A percentile compares a stretch with the other conserved stretches of the same genome.
Conservation (phyloP, 2,888 invertebrate genomes). For the Conus canariensis region DNA sequence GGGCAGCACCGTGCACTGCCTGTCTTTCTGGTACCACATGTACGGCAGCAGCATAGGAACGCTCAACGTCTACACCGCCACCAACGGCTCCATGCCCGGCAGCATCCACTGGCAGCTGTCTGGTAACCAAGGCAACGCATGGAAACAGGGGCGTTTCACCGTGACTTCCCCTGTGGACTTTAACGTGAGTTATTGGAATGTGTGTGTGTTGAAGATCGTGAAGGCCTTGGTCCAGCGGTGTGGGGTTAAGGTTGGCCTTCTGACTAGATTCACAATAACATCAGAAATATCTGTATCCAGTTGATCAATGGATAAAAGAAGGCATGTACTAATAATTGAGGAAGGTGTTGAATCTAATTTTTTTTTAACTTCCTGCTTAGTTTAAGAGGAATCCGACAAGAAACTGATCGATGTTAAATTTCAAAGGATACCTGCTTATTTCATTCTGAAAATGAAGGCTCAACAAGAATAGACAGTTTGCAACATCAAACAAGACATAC, state of each 20-base stretch:
- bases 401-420: too few species aligned
- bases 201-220: not conserved
- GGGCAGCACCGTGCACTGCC: conserved; percentile 60
- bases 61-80: conserved; percentile 65
- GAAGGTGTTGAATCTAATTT: too few species aligned
- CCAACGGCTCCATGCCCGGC: conserved; percentile 60
- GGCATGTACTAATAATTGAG: too few species aligned
- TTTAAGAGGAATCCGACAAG: too few species aligned
- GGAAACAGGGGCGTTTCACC: conserved; percentile 65
- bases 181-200: conserved; percentile 52
- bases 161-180: conserved; percentile 59
- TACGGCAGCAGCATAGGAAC: conserved; percentile 69
- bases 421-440: too few species aligned
- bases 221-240: not conserved
- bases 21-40: conserved; percentile 76
- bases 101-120: conserved; percentile 63
- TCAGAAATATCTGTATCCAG: too few species aligned
- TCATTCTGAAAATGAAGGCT: too few species aligned
- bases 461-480: too few species aligned
- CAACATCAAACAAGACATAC: too few species aligned
- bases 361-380: too few species aligned
- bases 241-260: not conserved
- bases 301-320: too few species aligned
- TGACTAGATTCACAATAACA: not conserved
- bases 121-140: conserved; percentile 62